Evolutionary conservation across 2,113 vertebrate genomes (phyloP).

Genomic region (Nansenia antarctica): DNA sequence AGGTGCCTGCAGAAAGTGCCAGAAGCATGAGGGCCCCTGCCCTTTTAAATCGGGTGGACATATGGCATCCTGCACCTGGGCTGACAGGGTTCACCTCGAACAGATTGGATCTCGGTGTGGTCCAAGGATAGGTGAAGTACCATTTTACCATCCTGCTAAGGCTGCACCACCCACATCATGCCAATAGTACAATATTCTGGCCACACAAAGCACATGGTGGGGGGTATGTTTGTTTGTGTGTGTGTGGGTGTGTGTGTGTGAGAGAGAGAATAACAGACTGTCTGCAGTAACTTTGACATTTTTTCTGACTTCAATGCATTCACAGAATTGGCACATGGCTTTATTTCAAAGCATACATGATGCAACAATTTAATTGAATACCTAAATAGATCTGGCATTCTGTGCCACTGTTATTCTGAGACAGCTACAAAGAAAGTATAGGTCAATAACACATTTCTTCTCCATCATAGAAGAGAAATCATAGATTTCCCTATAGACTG

Average conservation of each 20-base stretch:
- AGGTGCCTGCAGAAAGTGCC: too few relatives aligned
- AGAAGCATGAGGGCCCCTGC: too few relatives aligned
- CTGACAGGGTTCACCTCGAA: slow-evolving; percentile 20
- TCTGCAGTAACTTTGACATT: not conserved
- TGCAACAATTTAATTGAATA: not conserved
- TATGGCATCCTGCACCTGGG: slow-evolving; percentile 26
- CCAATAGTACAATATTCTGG: not conserved
- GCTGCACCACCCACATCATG: slow-evolving; percentile 1
- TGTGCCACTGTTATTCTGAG: not conserved
- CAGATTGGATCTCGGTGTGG: slow-evolving; percentile 28
- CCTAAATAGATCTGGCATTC: not conserved
- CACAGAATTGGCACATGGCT: not conserved
- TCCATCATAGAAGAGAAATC: not conserved
- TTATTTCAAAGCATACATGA: not conserved
- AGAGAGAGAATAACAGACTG: not conserved
- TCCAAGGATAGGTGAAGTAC: slow-evolving; percentile 15
- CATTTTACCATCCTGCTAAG: not conserved
- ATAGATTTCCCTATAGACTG: not conserved
- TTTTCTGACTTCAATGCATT: not conserved
- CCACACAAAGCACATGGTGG: not conserved
- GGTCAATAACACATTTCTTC: not conserved
- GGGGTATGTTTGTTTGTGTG: slow-evolving; percentile 5
- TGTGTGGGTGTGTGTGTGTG: not conserved
- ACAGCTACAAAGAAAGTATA: not conserved
- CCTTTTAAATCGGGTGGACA: slow-evolving; percentile 22